Conservation (phyloP, 2,113 vertebrate species). For the Cottus gobio region DNA sequence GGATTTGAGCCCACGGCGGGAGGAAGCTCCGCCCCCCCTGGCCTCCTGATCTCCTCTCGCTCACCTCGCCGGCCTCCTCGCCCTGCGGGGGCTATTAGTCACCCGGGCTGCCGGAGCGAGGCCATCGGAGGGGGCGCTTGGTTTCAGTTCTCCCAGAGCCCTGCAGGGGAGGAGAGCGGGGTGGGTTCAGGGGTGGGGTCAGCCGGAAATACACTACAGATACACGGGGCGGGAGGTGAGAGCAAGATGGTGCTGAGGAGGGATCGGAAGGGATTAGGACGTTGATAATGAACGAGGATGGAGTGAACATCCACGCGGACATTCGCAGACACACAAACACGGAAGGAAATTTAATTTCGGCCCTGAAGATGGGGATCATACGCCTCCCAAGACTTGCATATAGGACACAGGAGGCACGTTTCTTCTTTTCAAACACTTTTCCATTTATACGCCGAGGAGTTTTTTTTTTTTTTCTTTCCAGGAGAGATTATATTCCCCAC, state of each 20-base stretch:
- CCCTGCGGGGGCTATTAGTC: too few species aligned
- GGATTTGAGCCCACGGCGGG: not conserved
- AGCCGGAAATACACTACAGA: slow-evolving; percentile 65
- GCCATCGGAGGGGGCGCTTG: slow-evolving; percentile 46
- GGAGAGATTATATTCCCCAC: slow-evolving; percentile 29
- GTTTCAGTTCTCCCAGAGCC: slow-evolving; percentile 59
- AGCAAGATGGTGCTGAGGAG: slow-evolving; percentile 40
- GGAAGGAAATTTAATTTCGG: slow-evolving; percentile 12
- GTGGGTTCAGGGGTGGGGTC: slow-evolving; percentile 70
- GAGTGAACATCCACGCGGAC: not conserved
- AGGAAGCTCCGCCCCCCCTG: slow-evolving; percentile 15
- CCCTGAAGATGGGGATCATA: slow-evolving; percentile 23
- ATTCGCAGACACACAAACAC: slow-evolving; percentile 14
- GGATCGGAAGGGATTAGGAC: slow-evolving; percentile 73
- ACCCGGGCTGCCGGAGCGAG: too few species aligned
- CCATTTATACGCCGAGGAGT: slow-evolving; percentile 21
- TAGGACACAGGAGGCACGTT: slow-evolving; percentile 3
- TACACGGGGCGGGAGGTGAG: slow-evolving; percentile 53
- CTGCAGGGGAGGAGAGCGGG: slow-evolving; percentile 39
- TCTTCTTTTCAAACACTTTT: slow-evolving; percentile 23
- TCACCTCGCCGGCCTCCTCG: slow-evolving; percentile 44
- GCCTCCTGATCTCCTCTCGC: slow-evolving; percentile 43
- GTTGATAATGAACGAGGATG: slow-evolving; percentile 50
- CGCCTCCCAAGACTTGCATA: not conserved
- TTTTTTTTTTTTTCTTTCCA: not conserved